phyloP scores from a whole-genome alignment of 2,113 vertebrate genomes.

The Misgurnus mizolepis region DNA sequence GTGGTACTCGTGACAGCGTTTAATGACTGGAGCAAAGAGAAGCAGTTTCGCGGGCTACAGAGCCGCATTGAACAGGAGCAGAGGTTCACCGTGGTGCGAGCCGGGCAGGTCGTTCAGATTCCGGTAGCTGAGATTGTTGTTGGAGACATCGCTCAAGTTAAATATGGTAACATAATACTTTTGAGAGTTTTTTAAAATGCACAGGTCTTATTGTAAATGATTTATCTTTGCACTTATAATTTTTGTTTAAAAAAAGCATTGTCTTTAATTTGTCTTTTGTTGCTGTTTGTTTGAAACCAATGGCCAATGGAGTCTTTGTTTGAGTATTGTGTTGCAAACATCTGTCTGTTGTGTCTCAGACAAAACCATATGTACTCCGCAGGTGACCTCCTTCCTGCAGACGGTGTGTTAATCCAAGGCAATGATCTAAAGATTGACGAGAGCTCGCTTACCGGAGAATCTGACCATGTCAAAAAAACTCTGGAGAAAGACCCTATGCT shows the following conservation, averaged over 20 bases:
- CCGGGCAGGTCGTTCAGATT: conserved; percentile 80
- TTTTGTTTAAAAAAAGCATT: neutral
- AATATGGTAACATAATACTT: conserved; percentile 81
- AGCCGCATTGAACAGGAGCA: conserved; percentile 89
- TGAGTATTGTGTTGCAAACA: too few species aligned
- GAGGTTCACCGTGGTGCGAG: conserved; percentile 78
- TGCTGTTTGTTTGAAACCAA: neutral
- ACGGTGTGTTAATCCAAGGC: conserved; percentile 93
- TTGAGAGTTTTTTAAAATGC: neutral
- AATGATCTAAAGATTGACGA: conserved; percentile 98
- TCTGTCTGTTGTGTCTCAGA: conserved; percentile 32
- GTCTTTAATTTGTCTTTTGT: conserved; percentile 1
- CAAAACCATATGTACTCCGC: conserved; percentile 44
- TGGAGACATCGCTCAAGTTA: conserved; percentile 87
- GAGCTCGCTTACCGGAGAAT: conserved; percentile 96
- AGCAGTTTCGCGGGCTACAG: conserved; percentile 91
- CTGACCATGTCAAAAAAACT: conserved; percentile 94
- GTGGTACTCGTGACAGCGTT: conserved; percentile 93
- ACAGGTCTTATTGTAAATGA: too few species aligned
- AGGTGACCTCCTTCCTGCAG: conserved; percentile 97
- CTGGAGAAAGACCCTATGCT: conserved; percentile 90
- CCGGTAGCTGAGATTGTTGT: conserved; percentile 85
- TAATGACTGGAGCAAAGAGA: conserved; percentile 96
- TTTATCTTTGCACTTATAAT: neutral
- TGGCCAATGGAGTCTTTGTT: too few species aligned